Conservation (phyloP, 1,140 invertebrate genomes). For the Temnothorax nylanderi region DNA sequence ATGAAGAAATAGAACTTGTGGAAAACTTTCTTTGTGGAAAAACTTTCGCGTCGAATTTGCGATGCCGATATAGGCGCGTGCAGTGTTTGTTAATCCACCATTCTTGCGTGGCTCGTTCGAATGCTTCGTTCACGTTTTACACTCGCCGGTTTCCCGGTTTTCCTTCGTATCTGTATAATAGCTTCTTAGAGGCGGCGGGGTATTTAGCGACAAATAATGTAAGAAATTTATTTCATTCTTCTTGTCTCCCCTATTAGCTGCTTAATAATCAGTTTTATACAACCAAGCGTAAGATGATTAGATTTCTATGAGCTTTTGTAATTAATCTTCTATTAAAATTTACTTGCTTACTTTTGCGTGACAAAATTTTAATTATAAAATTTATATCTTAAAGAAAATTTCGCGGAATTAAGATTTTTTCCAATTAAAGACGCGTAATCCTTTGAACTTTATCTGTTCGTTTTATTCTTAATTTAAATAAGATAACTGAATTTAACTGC, state of each 20-base stretch:
- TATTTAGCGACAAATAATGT: neutral
- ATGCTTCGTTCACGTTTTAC: neutral
- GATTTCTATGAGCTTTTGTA: neutral
- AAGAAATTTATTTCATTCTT: neutral
- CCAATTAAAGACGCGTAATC: neutral
- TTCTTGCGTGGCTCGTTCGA: neutral
- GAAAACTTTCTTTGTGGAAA: neutral
- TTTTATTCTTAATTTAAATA: neutral
- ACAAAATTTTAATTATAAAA: neutral
- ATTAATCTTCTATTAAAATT: neutral
- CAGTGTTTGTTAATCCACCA: neutral
- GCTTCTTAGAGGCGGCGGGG: neutral
- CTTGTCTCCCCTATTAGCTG: neutral
- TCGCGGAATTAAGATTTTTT: neutral
- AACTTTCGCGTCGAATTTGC: neutral
- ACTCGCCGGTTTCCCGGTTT: neutral
- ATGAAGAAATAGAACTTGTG: constrained; percentile 20
- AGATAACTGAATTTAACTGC: neutral
- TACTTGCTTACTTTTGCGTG: neutral
- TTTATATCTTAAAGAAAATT: neutral
- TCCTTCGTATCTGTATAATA: neutral
- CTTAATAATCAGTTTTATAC: neutral
- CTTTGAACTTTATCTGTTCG: neutral
- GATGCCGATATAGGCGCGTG: neutral
- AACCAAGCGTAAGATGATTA: neutral